A percentile compares a stretch with the other conserved stretches of the same genome.
These are phyloP conservation scores for Unio pictorum DNA, from an alignment of 2,888 invertebrate genomes.

Conservation along the genomic window DNA sequence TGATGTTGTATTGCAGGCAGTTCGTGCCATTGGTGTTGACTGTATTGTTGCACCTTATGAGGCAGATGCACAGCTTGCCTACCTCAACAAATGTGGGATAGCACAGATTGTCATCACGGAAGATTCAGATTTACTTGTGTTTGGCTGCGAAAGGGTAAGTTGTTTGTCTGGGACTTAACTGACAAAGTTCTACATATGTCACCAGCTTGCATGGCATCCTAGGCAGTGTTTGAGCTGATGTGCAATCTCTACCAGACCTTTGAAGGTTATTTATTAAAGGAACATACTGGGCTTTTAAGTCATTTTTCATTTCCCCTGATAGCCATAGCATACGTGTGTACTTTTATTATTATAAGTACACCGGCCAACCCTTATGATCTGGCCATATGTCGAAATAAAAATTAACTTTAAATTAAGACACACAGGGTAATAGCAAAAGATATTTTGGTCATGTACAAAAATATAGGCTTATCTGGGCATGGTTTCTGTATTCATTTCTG, in stretches of 20 bases:
- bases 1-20: conserved; percentile 64
- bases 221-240: background rate
- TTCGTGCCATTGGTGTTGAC: conserved; percentile 85
- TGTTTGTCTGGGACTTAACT: background rate
- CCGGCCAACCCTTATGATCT: too few relatives aligned
- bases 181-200: background rate
- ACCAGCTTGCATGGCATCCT: background rate
- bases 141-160: conserved; percentile 90
- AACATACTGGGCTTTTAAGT: too few relatives aligned
- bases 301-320: too few relatives aligned
- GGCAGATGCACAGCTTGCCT: conserved; percentile 97
- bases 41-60: conserved; percentile 95
- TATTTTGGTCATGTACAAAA: too few relatives aligned
- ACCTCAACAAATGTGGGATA: conserved; percentile 84
- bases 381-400: too few relatives aligned
- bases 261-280: too few relatives aligned
- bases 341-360: too few relatives aligned
- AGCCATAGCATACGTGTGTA: too few relatives aligned
- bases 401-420: too few relatives aligned
- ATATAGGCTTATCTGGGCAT: too few relatives aligned
- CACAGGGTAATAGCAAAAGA: too few relatives aligned
- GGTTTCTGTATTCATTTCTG: too few relatives aligned
- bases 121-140: conserved; percentile 97
- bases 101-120: conserved; percentile 96
- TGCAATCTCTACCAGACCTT: background rate